phyloP scores from a whole-genome alignment of 1,140 invertebrate species.

The Eumeta japonica region DNA sequence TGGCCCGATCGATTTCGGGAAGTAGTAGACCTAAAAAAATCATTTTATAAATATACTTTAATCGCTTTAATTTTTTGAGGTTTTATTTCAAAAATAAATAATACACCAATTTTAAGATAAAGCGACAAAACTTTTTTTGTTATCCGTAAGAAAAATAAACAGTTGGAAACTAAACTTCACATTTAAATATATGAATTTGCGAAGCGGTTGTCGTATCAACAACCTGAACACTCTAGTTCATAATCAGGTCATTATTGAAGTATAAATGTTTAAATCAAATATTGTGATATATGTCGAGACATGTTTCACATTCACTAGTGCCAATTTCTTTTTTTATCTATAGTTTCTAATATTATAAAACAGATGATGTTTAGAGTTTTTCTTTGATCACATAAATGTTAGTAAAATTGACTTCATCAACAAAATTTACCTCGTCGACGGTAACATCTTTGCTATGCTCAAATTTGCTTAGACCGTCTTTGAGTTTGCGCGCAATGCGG shows the following conservation, averaged over 20 bases:
- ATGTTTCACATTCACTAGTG: neutral
- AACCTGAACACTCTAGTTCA: no score
- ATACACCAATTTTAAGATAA: neutral
- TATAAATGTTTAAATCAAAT: no score
- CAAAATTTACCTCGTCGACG: conserved; percentile 78
- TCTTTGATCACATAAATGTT: neutral
- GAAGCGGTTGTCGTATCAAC: no score
- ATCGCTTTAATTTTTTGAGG: no score
- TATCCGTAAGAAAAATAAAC: conserved; percentile 4
- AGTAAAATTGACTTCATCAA: conserved; percentile 9
- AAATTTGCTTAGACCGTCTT: conserved; percentile 78
- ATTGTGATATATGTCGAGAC: no score
- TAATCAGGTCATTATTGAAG: no score
- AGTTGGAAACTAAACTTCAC: no score
- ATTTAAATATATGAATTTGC: no score
- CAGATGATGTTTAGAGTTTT: neutral
- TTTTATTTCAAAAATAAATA: conserved; percentile 7
- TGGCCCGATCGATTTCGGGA: conserved; percentile 43
- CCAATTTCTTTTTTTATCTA: neutral
- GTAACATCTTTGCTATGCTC: conserved; percentile 78
- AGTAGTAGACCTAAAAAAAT: conserved; percentile 43
- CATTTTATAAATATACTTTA: conserved; percentile 1
- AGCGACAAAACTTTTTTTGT: neutral
- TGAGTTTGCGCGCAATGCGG: conserved; percentile 73
- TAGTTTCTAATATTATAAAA: neutral